A percentile compares a stretch with the other conserved stretches of the same genome.
These are phyloP conservation scores for Cryptus viduatorius DNA, from an alignment of 2,888 invertebrate species.

Conservation along the genomic window DNA sequence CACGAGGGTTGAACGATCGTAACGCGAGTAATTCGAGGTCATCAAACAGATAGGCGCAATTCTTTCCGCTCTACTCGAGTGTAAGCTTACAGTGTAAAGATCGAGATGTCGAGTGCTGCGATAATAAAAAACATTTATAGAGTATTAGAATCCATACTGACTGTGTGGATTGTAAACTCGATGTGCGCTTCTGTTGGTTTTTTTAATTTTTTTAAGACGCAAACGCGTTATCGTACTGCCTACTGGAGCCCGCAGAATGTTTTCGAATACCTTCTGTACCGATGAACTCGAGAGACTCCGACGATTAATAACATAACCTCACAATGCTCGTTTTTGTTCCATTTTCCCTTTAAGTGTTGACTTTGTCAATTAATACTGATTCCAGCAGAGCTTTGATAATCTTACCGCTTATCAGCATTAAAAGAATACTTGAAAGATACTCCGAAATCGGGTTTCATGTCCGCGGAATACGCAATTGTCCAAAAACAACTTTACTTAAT, in stretches of 20 bases:
- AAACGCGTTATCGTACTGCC: too few relatives aligned
- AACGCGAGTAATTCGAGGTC: slow-evolving; percentile 41
- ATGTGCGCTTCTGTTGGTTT: not conserved
- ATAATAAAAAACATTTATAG: slow-evolving; percentile 20
- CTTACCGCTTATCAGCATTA: not conserved
- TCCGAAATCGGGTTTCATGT: too few relatives aligned
- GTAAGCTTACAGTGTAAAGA: slow-evolving; percentile 14
- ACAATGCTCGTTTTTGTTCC: slow-evolving; percentile 10
- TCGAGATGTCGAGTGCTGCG: slow-evolving; percentile 38
- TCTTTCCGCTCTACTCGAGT: slow-evolving; percentile 39
- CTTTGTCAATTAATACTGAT: slow-evolving; percentile 15
- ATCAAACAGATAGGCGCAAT: slow-evolving; percentile 37
- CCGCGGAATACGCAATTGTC: not conserved
- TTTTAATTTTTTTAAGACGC: not conserved
- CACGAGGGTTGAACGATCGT: slow-evolving; percentile 53
- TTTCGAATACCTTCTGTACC: too few relatives aligned
- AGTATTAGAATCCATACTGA: slow-evolving; percentile 21
- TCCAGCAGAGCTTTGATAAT: slow-evolving; percentile 14
- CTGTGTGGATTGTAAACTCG: not conserved
- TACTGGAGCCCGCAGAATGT: too few relatives aligned
- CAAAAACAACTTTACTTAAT: too few relatives aligned
- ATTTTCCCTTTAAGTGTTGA: slow-evolving; percentile 4
- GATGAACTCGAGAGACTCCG: slow-evolving; percentile 1
- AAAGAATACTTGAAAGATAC: not conserved
- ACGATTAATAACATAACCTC: slow-evolving; percentile 46